These are phyloP conservation scores for Caiman crocodilus DNA, from an alignment of 2,797 vertebrate genomes.

Conservation along the genomic window DNA sequence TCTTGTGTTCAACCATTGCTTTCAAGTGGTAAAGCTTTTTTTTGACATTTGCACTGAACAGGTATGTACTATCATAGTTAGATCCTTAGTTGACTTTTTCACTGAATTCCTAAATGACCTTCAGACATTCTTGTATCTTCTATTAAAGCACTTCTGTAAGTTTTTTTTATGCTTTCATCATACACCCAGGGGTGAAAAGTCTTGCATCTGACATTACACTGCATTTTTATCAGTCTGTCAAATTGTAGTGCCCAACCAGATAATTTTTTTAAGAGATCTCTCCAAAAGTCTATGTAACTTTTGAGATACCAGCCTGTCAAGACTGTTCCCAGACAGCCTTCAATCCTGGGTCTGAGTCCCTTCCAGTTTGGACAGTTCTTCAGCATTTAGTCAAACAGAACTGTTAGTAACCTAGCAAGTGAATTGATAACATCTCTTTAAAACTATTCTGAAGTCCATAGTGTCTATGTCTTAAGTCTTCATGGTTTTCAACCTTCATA, in stretches of 20 bases:
- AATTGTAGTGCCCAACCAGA: neutral
- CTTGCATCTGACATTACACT: too few relatives aligned
- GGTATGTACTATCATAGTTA: too few relatives aligned
- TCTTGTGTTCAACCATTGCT: neutral
- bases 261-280: neutral
- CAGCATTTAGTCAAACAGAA: neutral
- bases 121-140: too few relatives aligned
- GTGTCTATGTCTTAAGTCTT: too few relatives aligned
- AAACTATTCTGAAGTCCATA: neutral
- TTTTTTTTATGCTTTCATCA: too few relatives aligned
- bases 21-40: neutral
- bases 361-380: neutral
- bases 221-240: neutral
- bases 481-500: neutral
- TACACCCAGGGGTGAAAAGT: too few relatives aligned
- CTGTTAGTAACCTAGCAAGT: neutral
- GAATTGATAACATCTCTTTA: neutral
- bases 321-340: neutral
- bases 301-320: neutral
- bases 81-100: too few relatives aligned
- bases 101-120: too few relatives aligned
- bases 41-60: too few relatives aligned
- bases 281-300: neutral
- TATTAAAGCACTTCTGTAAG: too few relatives aligned
- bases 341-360: neutral